These are phyloP conservation scores for Tapera naevia DNA, from an alignment of 2,797 vertebrate species.

Conservation along the genomic window DNA sequence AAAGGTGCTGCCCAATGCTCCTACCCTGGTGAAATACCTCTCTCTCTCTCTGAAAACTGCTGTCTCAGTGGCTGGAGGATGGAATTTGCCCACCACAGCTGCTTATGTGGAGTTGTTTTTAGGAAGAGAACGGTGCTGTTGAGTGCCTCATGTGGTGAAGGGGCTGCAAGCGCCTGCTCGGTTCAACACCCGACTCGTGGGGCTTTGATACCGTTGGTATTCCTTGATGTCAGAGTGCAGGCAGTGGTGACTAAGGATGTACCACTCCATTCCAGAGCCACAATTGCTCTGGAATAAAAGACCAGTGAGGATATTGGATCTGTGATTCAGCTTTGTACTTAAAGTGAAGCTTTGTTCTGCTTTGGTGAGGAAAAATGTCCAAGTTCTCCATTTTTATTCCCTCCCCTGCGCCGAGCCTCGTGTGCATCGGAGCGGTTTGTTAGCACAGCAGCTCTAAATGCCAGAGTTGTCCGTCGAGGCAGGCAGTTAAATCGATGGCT, in stretches of 20 bases:
- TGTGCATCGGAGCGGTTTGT: no score
- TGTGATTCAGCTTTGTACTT: neutral
- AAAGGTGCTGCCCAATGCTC: accelerated
- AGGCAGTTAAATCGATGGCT: neutral
- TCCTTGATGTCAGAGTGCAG: neutral
- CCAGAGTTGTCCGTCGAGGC: neutral
- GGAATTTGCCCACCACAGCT: accelerated
- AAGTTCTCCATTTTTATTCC: neutral
- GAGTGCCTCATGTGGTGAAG: accelerated
- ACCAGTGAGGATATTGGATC: accelerated
- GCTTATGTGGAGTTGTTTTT: accelerated
- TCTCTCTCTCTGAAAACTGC: neutral
- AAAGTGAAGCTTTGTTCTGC: neutral
- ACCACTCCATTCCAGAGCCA: accelerated
- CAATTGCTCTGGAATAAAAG: neutral
- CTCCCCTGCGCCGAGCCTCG: neutral
- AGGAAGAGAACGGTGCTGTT: accelerated
- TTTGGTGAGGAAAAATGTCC: neutral
- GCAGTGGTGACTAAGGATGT: accelerated
- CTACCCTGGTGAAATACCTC: accelerated
- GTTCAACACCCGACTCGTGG: accelerated
- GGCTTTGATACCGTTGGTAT: neutral
- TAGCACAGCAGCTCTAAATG: neutral
- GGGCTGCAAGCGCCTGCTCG: accelerated
- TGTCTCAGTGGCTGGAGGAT: neutral